Evolutionary conservation across 92 coral and sea anemone species (phyloP).

Genomic region (Heteractis magnifica): DNA sequence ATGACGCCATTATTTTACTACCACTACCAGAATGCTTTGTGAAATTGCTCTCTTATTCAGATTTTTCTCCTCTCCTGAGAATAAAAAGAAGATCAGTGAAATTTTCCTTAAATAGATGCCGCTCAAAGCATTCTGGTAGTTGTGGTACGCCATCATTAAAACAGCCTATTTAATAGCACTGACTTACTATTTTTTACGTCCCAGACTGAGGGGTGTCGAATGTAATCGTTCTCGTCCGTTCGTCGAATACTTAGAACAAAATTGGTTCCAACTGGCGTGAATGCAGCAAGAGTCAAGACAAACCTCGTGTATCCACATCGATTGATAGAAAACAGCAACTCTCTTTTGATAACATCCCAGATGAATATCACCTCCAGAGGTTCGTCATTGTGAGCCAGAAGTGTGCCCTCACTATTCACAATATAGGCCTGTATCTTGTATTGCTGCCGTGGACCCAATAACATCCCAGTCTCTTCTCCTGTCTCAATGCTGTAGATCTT

Average conservation of each 20-base stretch:
- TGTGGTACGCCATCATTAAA: neutral
- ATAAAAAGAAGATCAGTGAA: too few species aligned
- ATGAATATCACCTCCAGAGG: constrained; percentile 49
- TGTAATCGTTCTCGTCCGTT: constrained; percentile 40
- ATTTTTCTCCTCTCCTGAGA: too few species aligned
- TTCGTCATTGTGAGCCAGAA: constrained; percentile 54
- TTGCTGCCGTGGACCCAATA: constrained; percentile 42
- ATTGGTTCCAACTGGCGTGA: constrained; percentile 66
- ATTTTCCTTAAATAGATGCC: neutral
- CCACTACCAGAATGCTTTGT: too few species aligned
- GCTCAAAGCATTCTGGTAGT: too few species aligned
- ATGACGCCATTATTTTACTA: too few species aligned
- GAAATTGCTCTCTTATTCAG: too few species aligned
- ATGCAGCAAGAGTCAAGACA: constrained; percentile 54
- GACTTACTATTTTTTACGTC: constrained; percentile 60
- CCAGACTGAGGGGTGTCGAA: constrained; percentile 67
- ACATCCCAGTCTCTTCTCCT: constrained; percentile 65
- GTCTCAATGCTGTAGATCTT: constrained; percentile 64
- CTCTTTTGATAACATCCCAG: constrained; percentile 68
- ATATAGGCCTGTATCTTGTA: constrained; percentile 52
- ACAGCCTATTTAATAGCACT: neutral
- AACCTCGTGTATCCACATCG: constrained; percentile 46
- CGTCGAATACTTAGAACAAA: constrained; percentile 52
- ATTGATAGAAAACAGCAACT: constrained; percentile 56
- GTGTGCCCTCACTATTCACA: constrained; percentile 60